Base-by-base conservation (phyloP, 2,797 vertebrate species). In the Nyctalus aviator region DNA sequence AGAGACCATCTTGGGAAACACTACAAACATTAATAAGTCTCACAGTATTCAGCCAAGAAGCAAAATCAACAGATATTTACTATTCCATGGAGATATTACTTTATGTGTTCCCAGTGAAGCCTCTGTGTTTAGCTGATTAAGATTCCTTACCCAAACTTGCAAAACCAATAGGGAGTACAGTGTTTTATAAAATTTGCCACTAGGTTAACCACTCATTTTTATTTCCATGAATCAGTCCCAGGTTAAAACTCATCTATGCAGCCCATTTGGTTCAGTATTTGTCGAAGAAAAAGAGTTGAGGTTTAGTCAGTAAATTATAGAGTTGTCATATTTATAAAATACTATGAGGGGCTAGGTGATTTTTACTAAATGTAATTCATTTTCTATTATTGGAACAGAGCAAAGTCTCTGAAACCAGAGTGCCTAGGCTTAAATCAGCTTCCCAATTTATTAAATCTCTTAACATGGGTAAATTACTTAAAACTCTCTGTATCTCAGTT, bases 151-250 rank as follows among this genome's bases (percentile, higher is more conserved):
- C 1, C 37, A 88, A 27, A 82, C 0, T 81, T 87, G 9, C 6
- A 86, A 91, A 75, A 21, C 4, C 27, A 72, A 27, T 25, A 50
- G 15, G 11, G 48, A 77, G 10, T 41, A 69, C 5, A 83, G 20
- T 73, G n/a, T 53, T 83, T 88, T 76, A 79, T 85, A 75, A 93
- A 78, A 88, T 57, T 37, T 93, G 7, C 30, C 10, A 94, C 8
- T 10, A 50, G n/a, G 23, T 66, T 76, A 88, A 91, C 4, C 3
- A 76, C 10, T 66, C 20, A 21, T 77, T 15, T 90, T 53, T 8
- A 4, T 69, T 93, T 35, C 41, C 18, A 57, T 88, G 18, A 25
- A 17, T 90, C 12, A 84, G 41, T 76, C 17, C 20, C 21, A 79
- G 27, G 30, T 84, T 90, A 92, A 90, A 90, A 88, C 3, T 8